Evolutionary conservation across 2,113 vertebrate genomes (phyloP).

Genomic region (Polypterus senegalus): DNA sequence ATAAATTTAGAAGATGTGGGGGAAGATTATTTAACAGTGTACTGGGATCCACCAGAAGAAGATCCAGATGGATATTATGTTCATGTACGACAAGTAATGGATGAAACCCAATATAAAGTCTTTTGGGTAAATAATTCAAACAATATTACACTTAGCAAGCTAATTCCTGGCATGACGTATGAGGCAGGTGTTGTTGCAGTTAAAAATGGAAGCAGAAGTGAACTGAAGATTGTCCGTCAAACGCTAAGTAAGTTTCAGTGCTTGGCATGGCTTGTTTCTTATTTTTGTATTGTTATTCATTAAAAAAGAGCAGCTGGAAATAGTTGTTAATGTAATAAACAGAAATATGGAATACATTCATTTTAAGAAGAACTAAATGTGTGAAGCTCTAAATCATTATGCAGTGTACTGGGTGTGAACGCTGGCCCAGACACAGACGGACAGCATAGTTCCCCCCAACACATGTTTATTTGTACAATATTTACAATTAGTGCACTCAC

Average conservation of each 20-base stretch:
- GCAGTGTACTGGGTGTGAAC: no score
- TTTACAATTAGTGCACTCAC: no score
- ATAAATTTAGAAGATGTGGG: constrained; percentile 30
- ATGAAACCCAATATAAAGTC: constrained; percentile 15
- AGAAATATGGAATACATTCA: no score
- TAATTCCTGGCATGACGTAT: constrained; percentile 60
- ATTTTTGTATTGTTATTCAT: no score
- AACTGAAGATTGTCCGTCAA: constrained; percentile 41
- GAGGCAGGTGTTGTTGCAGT: constrained; percentile 53
- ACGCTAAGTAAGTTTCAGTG: constrained; percentile 54
- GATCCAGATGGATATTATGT: constrained; percentile 44
- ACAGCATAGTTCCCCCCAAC: no score
- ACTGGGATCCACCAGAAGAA: constrained; percentile 46
- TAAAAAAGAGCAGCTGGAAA: no score
- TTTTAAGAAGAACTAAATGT: no score
- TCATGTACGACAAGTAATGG: constrained; percentile 29
- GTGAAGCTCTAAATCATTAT: no score
- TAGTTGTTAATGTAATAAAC: no score
- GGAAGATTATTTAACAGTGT: constrained; percentile 46
- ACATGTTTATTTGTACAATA: no score
- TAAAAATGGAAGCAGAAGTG: constrained; percentile 52
- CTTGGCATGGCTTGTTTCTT: not conserved
- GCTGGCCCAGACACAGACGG: no score
- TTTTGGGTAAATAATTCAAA: constrained; percentile 41
- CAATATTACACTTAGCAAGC: constrained; percentile 41